Base-by-base conservation (phyloP, 2,113 vertebrate species). In the Chrysemys picta region DNA sequence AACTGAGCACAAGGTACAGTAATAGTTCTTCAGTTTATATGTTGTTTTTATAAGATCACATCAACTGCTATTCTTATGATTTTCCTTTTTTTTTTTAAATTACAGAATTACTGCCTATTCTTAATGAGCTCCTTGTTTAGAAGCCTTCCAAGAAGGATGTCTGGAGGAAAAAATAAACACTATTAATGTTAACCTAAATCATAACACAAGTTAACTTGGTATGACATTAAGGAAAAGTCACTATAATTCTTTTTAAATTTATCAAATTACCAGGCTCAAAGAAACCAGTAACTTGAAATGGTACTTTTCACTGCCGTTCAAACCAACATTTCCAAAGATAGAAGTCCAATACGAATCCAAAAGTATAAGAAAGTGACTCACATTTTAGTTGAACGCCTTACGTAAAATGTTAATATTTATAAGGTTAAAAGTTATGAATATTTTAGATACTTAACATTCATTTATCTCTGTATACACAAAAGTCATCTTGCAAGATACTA, bases 21-120 rank as follows among this genome's bases (percentile, higher is more conserved):
- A 82, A 12, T 65, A 90, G 78, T 92, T 94, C 29, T 87, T 56
- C 84, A 90, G 57, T 50, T 92, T 90, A 38, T 62, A 9, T 4
- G 35, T 2, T 56, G 52, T 29, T 90, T 93, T 78, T 86, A 1
- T 38, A 85, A 79, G 47, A 49, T 31, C 69, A 49, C 6, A 49
- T 49, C 89, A 94, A 91, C 79, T 53, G 35, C 50, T 27, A 84
- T 31, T 78, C 54, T 49, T 27, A 89, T 0, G 4, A 78, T 81
- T 45, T 53, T 5, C 79, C 3, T 0, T 22, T 84, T 90, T 83
- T 54, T 54, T 22, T 54, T 54, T 52, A 17, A 54, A 54, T 8
- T 8, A 47, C 10, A 83, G 35, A 94, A 90, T 85, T 83, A 94
- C 53, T 50, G 54, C 5, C 25, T 81, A 62, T 81, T 85, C 45